These are phyloP conservation scores for Chorisops tibialis DNA, from an alignment of 2,888 invertebrate species.

Conservation along the genomic window DNA sequence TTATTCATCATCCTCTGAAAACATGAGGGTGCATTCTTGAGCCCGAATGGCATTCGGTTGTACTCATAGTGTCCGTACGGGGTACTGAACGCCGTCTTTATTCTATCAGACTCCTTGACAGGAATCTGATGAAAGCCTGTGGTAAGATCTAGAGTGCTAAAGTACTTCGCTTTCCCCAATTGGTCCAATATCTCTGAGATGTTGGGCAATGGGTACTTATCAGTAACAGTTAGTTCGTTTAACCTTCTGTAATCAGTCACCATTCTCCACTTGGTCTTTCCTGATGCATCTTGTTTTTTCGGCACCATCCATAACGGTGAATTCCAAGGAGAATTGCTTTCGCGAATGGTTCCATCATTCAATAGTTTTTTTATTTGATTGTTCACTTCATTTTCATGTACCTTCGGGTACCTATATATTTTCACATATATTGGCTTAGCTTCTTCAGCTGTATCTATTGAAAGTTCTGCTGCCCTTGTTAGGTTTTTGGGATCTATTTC, in stretches of 20 bases:
- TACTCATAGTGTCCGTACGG: too few relatives aligned
- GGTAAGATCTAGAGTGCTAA: too few relatives aligned
- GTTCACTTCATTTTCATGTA: conserved; percentile 27
- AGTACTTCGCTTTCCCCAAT: conserved; percentile 29
- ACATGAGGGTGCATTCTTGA: too few relatives aligned
- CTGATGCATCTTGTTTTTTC: conserved; percentile 33
- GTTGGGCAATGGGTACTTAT: conserved; percentile 32
- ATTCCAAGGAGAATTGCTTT: conserved; percentile 32
- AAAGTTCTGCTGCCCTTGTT: too few relatives aligned
- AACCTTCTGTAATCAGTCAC: conserved; percentile 34
- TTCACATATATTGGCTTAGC: conserved; percentile 25
- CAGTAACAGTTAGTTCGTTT: conserved; percentile 30
- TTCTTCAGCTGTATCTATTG: too few relatives aligned
- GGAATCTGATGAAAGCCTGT: too few relatives aligned
- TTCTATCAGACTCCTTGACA: too few relatives aligned
- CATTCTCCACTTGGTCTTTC: conserved; percentile 31
- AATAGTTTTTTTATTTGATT: conserved; percentile 40
- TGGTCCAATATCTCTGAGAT: conserved; percentile 32
- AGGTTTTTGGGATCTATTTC: too few relatives aligned
- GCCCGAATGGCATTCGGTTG: too few relatives aligned
- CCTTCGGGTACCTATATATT: conserved; percentile 31
- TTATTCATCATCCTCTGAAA: too few relatives aligned
- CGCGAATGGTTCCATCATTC: conserved; percentile 28
- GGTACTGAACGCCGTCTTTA: too few relatives aligned
- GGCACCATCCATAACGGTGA: conserved; percentile 35